Conservation (phyloP, 2,888 invertebrate genomes). For the Leistus spinibarbis region DNA sequence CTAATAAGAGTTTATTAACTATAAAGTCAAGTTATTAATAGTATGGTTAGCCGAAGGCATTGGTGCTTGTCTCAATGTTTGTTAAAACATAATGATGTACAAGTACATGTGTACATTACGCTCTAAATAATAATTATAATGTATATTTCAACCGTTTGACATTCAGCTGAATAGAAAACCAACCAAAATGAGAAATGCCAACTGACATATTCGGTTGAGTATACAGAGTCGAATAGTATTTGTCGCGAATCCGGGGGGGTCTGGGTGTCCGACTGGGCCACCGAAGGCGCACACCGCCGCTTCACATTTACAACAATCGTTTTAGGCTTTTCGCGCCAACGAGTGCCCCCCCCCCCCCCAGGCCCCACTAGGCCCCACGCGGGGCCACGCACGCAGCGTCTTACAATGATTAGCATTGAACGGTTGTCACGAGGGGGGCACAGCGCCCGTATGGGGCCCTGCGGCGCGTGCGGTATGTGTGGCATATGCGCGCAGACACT, state of each 20-base stretch:
- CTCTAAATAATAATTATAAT: too few relatives aligned
- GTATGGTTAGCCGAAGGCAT: too few relatives aligned
- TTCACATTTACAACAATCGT: constrained; percentile 17
- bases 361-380: background rate
- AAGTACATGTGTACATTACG: too few relatives aligned
- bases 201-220: background rate
- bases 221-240: background rate
- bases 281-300: constrained; percentile 9
- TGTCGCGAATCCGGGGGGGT: constrained; percentile 3
- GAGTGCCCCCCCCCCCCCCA: background rate
- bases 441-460: constrained; percentile 20
- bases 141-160: background rate
- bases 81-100: too few relatives aligned
- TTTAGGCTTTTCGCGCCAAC: constrained; percentile 9
- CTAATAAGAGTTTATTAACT: too few relatives aligned
- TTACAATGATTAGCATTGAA: constrained; percentile 10
- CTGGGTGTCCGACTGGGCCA: background rate
- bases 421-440: constrained; percentile 11
- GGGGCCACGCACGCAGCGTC: constrained; percentile 4
- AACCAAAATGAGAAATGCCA: background rate
- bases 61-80: too few relatives aligned
- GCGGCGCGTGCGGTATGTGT: constrained; percentile 29
- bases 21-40: too few relatives aligned
- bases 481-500: constrained; percentile 23
- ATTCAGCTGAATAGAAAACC: background rate